Evolutionary conservation across 1,140 invertebrate genomes (phyloP), one percentile per base, ranked within the genome.

Genomic region (Drosophila neocordata): DNA sequence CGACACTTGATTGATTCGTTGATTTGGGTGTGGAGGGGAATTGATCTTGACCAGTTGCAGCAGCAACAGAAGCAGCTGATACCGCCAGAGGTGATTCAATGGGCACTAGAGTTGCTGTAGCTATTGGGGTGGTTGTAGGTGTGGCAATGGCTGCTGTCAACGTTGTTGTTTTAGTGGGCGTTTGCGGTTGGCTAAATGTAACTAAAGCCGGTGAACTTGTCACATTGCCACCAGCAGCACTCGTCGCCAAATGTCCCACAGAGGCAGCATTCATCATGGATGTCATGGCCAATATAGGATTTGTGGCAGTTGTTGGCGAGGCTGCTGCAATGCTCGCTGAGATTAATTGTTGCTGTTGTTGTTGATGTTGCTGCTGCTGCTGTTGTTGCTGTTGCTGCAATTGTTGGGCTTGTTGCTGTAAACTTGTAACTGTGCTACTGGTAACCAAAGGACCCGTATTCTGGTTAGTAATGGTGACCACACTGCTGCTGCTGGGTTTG

Each of bases 61-160:
- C 27, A 31, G 27, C 41, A 6, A 44, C 57, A 18, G 57, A 7
- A 35, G 58, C 35, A n/a, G 6, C 18, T 12, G 13, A 37, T 13
- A 53, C 41, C n/a, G 72, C 18, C 52, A 76, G 20, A 2, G 79
- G 70, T 18, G 83, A 71, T 6, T 68, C 93, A 84, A 73, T 93
- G 69, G 76, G 92, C 91, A 79, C 92, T 90, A 90, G 63, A 88
- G 92, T 73, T 89, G 90, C 37, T 78, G 89, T 37, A 83, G 79
- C 73, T 15, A 66, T 66, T 0, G 71, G 70, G 48, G 65, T 72
- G 7, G 61, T 62, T 20, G 69, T 71, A 13, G 73, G 35, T 15
- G 59, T 69, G 7, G 62, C 73, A 57, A 63, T 58, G 13, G 53
- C 13, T 35, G 57, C 62, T 65, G 18, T 48, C 52, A 35, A 48